Conservation (phyloP, 1,140 invertebrate species). For the Drosophila saltans region DNA sequence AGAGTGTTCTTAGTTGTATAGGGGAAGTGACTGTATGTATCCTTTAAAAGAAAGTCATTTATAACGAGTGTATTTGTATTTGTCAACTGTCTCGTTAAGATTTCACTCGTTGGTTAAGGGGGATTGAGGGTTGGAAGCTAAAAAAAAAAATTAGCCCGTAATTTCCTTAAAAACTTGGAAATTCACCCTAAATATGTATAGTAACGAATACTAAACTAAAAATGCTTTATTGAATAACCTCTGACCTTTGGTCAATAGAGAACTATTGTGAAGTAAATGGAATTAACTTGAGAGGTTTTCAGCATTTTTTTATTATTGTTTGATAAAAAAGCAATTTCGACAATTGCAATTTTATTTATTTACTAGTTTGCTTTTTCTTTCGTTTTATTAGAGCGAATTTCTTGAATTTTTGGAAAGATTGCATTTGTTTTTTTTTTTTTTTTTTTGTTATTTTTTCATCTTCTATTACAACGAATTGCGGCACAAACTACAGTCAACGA, state of each 20-base stretch:
- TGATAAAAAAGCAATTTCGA: constrained; percentile 3
- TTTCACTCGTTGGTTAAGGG: not conserved
- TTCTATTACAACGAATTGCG: constrained; percentile 56
- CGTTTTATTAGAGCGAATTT: constrained; percentile 1
- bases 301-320: not conserved
- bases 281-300: not conserved
- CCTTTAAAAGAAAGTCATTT: too few relatives aligned
- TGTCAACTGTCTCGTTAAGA: not conserved
- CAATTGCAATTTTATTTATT: constrained; percentile 1
- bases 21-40: not conserved
- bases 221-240: not conserved
- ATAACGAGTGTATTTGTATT: not conserved
- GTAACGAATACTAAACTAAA: not conserved
- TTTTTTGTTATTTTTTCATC: not conserved
- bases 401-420: constrained; percentile 2
- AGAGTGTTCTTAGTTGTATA: not conserved
- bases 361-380: too few relatives aligned
- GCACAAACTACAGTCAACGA: constrained; percentile 83
- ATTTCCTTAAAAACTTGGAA: constrained; percentile 6
- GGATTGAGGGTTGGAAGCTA: not conserved
- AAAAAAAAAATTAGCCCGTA: not conserved
- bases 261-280: too few relatives aligned
- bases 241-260: too few relatives aligned
- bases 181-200: not conserved
- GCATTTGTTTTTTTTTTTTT: constrained; percentile 12